These are phyloP conservation scores for Pseudoips prasinana DNA, from an alignment of 2,888 invertebrate genomes.

Conservation along the genomic window DNA sequence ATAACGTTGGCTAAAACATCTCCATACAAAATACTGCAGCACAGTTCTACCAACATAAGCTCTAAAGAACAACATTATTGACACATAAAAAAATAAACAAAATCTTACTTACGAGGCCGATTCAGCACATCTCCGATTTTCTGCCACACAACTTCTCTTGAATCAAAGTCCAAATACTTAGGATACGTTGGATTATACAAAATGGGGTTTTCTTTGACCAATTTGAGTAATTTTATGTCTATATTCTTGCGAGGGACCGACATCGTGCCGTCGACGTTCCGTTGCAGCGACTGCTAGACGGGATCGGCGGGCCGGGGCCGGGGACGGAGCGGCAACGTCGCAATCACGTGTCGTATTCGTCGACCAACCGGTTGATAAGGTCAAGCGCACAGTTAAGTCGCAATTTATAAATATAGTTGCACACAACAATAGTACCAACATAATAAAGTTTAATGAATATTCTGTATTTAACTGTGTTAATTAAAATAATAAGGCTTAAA, in stretches of 20 bases:
- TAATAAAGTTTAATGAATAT: too few relatives aligned
- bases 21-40: too few relatives aligned
- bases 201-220: slow-evolving; percentile 58
- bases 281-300: slow-evolving; percentile 16
- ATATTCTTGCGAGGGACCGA: slow-evolving; percentile 57
- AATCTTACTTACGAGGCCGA: slow-evolving; percentile 55
- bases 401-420: too few relatives aligned
- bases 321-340: slow-evolving; percentile 38
- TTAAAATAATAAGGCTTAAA: too few relatives aligned
- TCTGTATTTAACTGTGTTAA: too few relatives aligned
- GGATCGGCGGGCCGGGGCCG: slow-evolving; percentile 28
- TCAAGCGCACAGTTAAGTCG: background rate
- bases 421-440: too few relatives aligned
- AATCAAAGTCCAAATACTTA: slow-evolving; percentile 58
- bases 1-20: too few relatives aligned
- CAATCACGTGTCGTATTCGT: slow-evolving; percentile 28
- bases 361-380: slow-evolving; percentile 26
- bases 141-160: slow-evolving; percentile 67
- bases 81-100: background rate
- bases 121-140: slow-evolving; percentile 62
- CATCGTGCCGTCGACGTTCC: slow-evolving; percentile 40
- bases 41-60: too few relatives aligned
- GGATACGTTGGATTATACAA: slow-evolving; percentile 59
- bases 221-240: slow-evolving; percentile 54
- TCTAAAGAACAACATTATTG: too few relatives aligned